phyloP scores from a whole-genome alignment of 1,140 invertebrate species.

The Drosophila murphyi region DNA sequence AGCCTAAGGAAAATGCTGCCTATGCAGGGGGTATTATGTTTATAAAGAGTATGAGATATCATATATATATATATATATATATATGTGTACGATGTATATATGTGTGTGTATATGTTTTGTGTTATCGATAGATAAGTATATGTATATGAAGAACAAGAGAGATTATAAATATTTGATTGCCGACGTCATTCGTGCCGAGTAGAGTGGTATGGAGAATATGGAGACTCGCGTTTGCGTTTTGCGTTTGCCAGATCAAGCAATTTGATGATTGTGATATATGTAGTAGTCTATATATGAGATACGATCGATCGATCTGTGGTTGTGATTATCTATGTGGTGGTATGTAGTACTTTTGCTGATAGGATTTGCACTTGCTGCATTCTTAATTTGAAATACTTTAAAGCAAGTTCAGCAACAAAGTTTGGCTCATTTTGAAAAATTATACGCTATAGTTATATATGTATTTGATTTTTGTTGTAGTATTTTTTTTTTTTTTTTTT shows the following conservation, averaged over 20 bases:
- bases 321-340: slow-evolving; percentile 48
- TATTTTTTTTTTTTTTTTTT: slow-evolving; percentile 23
- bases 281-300: slow-evolving; percentile 21
- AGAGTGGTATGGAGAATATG: slow-evolving; percentile 53
- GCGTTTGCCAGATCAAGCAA: slow-evolving; percentile 63
- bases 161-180: slow-evolving; percentile 63
- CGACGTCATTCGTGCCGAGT: slow-evolving; percentile 80
- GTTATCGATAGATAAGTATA: slow-evolving; percentile 53
- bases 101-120: slow-evolving; percentile 29
- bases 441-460: slow-evolving; percentile 54
- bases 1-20: slow-evolving; percentile 41
- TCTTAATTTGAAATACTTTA: slow-evolving; percentile 32
- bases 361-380: slow-evolving; percentile 46
- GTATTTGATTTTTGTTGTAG: neutral
- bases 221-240: slow-evolving; percentile 42
- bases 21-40: slow-evolving; percentile 20
- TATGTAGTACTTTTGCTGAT: slow-evolving; percentile 63
- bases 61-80: slow-evolving; percentile 4
- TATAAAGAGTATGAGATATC: slow-evolving; percentile 13
- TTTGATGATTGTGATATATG: slow-evolving; percentile 30
- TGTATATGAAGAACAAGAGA: slow-evolving; percentile 25
- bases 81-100: slow-evolving; percentile 34
- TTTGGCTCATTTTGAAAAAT: slow-evolving; percentile 32
- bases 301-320: slow-evolving; percentile 52
- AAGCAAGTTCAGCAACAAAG: slow-evolving; percentile 61